Percentiles rank a stretch among this genome's conserved stretches.
These are phyloP conservation scores for Sipunculus nudus DNA, from an alignment of 2,888 invertebrate genomes.

Conservation along the genomic window DNA sequence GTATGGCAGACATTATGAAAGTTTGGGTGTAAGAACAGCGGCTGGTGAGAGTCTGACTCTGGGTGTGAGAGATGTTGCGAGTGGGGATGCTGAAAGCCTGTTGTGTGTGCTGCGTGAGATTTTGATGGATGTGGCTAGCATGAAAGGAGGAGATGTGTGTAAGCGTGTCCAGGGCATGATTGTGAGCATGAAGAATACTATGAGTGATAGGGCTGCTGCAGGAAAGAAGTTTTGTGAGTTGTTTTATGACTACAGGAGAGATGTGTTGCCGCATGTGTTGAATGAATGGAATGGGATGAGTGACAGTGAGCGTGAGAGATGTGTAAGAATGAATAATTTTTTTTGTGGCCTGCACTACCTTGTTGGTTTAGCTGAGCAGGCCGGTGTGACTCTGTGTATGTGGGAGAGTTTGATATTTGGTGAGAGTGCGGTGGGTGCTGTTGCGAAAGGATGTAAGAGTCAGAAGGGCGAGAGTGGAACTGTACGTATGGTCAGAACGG, in stretches of 20 bases:
- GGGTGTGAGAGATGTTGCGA: too few species aligned
- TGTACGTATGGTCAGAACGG: conserved; percentile 23
- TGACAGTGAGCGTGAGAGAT: conserved; percentile 6
- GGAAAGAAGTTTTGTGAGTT: too few species aligned
- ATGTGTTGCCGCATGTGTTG: conserved; percentile 23
- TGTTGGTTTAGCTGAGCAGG: conserved; percentile 28
- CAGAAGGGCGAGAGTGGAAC: conserved; percentile 18
- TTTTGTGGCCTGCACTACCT: conserved; percentile 32
- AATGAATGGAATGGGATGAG: conserved; percentile 14
- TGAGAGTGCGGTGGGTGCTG: conserved; percentile 18
- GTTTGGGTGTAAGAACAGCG: too few species aligned
- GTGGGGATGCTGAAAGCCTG: too few species aligned
- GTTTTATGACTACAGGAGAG: conserved; percentile 21
- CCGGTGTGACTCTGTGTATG: conserved; percentile 17
- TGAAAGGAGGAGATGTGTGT: too few species aligned
- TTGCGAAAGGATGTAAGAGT: conserved; percentile 4
- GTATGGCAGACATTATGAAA: too few species aligned
- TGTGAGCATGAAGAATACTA: too few species aligned
- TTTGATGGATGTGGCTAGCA: too few species aligned
- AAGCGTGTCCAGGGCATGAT: too few species aligned
- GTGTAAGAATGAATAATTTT: conserved; percentile 21
- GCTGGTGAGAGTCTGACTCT: too few species aligned
- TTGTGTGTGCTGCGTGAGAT: too few species aligned
- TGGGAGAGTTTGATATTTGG: conserved; percentile 25
- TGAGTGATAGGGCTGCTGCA: too few species aligned